A percentile compares a stretch with the other conserved stretches of the same genome.
Conservation (phyloP, 1,140 invertebrate genomes). For the Trinorchestia longiramus region DNA sequence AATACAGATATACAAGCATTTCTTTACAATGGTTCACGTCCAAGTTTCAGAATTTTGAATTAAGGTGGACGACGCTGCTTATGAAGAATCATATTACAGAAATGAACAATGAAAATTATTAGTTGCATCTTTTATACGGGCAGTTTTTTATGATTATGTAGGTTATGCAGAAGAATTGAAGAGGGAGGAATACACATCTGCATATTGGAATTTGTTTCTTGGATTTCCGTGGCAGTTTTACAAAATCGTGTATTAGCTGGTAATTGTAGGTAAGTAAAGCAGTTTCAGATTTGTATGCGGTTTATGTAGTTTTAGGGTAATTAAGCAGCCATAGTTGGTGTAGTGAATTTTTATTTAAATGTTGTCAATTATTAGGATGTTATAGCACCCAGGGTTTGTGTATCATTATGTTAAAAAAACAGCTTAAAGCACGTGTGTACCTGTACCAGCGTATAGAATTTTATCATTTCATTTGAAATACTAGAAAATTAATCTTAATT, state of each 20-base stretch:
- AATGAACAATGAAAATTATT: background rate
- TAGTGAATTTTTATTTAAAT: no score
- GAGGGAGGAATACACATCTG: background rate
- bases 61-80: background rate
- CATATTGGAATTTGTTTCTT: background rate
- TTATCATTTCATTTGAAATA: no score
- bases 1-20: background rate
- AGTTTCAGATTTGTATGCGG: background rate
- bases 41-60: background rate
- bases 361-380: no score
- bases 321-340: no score
- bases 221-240: background rate
- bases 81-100: background rate
- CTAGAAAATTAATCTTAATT: no score
- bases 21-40: background rate
- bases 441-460: no score
- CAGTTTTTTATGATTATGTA: background rate
- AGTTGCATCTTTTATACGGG: background rate
- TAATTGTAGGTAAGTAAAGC: background rate
- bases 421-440: no score
- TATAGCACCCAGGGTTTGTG: no score
- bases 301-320: background rate
- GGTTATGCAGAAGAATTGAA: background rate
- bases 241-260: background rate
- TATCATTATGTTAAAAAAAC: no score